Evolutionary conservation across 2,888 invertebrate genomes (phyloP), one percentile per base, ranked within the genome.

Genomic region (Yponomeuta evonymella): DNA sequence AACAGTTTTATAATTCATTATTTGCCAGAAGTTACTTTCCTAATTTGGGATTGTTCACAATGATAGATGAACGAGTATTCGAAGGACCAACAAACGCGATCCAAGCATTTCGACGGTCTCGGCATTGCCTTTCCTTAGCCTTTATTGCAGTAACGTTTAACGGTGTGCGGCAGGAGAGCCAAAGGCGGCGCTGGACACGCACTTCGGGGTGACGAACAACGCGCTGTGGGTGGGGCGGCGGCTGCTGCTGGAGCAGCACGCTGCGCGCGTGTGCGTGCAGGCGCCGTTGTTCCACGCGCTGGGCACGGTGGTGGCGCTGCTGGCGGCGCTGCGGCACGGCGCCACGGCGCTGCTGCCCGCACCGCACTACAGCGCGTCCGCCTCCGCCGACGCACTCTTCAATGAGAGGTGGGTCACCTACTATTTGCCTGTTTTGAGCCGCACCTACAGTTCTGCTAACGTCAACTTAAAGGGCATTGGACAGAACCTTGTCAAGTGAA

Each of bases 231-330:
- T 94, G 58, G 96, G 95, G 0, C 90, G 88, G 74, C 86, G 95
- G 73, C 84, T 85, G 12, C 78, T 93, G 1, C 75, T 89, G 68
- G 82, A 87, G 36, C 88, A 93, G 75, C 93, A 94, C 23, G 94
- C 78, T 72, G 85, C 94, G 72, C 93, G 78, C 72, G 85, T 94
- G 72, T 95, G 94, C 74, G 77, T 94, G 2, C 77, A 92, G 92
- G 95, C 95, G 0, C 97, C 97, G 0, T 88, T 97, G 64, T 98
- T 97, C 84, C 98, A 98, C 82, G 96, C 96, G 12, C 95, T 96
- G 81, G 98, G 97, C 0, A 95, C 95, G 67, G 91, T 96, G 1
- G 86, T 95, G 68, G 96, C 95, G 0, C 83, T 94, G 33, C 76
- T 96, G 48, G 82, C 88, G 0, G 92, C 93, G 9, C 79, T 96